These are phyloP conservation scores for Galbula dea DNA, from an alignment of 2,113 vertebrate species.

Conservation along the genomic window DNA sequence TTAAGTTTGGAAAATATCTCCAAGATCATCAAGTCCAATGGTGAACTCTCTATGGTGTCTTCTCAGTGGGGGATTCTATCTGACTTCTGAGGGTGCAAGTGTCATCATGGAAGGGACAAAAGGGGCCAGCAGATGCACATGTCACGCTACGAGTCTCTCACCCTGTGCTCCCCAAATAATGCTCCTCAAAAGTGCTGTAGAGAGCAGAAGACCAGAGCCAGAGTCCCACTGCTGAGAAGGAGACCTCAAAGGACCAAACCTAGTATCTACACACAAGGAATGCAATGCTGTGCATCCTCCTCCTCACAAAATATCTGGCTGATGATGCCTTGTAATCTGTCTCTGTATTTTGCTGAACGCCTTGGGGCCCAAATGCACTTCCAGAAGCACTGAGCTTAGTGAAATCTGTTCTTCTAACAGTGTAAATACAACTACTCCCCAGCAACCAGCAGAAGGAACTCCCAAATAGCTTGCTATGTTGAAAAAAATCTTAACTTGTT, in stretches of 20 bases:
- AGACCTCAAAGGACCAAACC: not conserved
- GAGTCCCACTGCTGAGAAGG: not conserved
- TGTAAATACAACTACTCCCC: not conserved
- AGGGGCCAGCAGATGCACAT: not conserved
- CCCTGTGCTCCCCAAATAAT: not conserved
- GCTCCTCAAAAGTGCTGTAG: not conserved
- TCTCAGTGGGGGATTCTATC: not conserved
- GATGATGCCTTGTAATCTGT: not conserved
- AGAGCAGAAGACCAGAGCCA: not conserved
- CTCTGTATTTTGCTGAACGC: not conserved
- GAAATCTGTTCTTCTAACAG: not conserved
- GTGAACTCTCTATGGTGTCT: no score
- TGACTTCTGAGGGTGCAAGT: not conserved
- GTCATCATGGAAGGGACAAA: not conserved
- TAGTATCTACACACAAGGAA: not conserved
- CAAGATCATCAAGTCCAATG: no score
- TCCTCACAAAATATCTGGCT: not conserved
- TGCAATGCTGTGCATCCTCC: not conserved
- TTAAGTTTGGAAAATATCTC: no score
- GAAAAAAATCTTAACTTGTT: not conserved
- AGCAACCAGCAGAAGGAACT: not conserved
- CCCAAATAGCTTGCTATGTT: not conserved
- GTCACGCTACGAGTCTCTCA: no score
- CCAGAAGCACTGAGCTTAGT: rapidly evolving
- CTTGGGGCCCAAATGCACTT: not conserved